Evolutionary conservation across 2,113 vertebrate genomes (phyloP).

Genomic region (Isichthys henryi): DNA sequence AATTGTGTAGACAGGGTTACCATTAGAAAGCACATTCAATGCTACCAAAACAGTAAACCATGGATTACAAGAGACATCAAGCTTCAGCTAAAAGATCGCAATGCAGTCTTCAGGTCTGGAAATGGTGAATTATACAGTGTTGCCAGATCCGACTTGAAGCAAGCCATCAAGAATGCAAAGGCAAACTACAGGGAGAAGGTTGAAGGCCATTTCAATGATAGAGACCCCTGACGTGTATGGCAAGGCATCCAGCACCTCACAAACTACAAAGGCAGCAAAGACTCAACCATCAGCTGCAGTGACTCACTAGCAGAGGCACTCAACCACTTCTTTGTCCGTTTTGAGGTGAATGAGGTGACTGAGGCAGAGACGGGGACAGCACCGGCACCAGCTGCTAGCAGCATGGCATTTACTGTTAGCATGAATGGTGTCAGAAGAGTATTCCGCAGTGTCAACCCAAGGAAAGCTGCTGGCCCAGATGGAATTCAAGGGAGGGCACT

Average conservation of each 20-base stretch:
- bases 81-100: not conserved
- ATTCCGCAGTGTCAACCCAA: not conserved
- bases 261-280: not conserved
- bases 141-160: too few species aligned
- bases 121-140: not conserved
- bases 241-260: too few species aligned
- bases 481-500: not conserved
- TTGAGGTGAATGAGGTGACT: not conserved
- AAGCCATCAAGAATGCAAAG: too few species aligned
- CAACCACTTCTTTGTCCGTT: not conserved
- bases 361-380: not conserved
- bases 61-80: not conserved
- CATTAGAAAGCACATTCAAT: not conserved
- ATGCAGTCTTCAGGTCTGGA: not conserved
- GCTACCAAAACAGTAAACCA: not conserved
- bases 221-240: too few species aligned
- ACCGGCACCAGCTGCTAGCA: not conserved
- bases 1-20: slow-evolving; percentile 9
- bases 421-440: not conserved
- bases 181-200: not conserved
- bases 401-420: not conserved
- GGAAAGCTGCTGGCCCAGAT: not conserved
- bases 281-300: not conserved
- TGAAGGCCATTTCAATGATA: not conserved
- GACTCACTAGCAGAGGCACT: not conserved